Conservation (phyloP, 2,888 invertebrate genomes). For the Cyclophora albipunctata region DNA sequence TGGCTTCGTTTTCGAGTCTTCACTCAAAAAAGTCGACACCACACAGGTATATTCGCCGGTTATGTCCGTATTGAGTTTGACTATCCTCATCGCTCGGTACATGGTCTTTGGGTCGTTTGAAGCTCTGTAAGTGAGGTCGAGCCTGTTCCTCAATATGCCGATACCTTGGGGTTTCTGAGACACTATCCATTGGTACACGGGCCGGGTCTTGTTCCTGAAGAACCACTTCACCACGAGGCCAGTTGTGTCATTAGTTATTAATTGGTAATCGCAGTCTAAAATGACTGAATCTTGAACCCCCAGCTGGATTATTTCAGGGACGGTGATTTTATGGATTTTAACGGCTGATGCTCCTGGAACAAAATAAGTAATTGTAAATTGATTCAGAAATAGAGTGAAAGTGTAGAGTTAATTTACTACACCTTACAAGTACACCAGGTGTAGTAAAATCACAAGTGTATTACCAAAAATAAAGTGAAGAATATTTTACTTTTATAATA, state of each 20-base stretch:
- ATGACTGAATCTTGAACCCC: conserved; percentile 77
- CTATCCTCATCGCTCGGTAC: conserved; percentile 82
- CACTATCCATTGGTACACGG: conserved; percentile 87
- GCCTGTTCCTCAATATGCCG: conserved; percentile 68
- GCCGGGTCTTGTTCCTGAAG: conserved; percentile 78
- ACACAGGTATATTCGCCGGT: conserved; percentile 84
- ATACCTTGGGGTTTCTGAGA: conserved; percentile 79
- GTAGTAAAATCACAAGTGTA: too few relatives aligned
- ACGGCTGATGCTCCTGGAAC: conserved; percentile 75
- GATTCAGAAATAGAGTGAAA: too few relatives aligned
- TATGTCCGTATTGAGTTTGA: conserved; percentile 82
- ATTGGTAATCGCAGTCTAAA: conserved; percentile 83
- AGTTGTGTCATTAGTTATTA: conserved; percentile 75
- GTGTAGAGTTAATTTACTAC: too few relatives aligned
- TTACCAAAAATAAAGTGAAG: too few relatives aligned
- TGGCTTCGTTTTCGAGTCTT: conserved; percentile 78
- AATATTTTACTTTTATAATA: too few relatives aligned
- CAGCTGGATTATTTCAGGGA: conserved; percentile 78
- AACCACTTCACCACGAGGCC: conserved; percentile 87
- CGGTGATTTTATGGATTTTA: conserved; percentile 77
- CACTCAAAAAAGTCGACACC: conserved; percentile 81
- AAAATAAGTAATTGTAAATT: conserved; percentile 25
- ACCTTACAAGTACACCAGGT: too few relatives aligned
- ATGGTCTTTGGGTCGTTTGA: conserved; percentile 80
- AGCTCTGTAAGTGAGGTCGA: conserved; percentile 79